Evolutionary conservation across 1,140 invertebrate genomes (phyloP).

Genomic region (Mycetomoellerius zeteki): DNA sequence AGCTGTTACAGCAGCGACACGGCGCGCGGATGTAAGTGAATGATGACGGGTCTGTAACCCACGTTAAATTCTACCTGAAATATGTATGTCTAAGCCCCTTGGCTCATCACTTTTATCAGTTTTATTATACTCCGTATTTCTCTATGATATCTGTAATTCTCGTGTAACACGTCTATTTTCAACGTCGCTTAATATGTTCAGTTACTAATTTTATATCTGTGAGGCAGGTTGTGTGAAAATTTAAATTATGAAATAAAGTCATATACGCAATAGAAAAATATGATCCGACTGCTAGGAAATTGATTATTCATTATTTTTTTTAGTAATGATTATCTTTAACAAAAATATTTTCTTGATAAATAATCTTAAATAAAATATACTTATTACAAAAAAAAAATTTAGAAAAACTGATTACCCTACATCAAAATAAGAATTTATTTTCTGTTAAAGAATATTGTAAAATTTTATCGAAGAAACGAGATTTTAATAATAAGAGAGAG

Average conservation of each 20-base stretch:
- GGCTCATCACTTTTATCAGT: conserved; percentile 34
- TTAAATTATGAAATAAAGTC: neutral
- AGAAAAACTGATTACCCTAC: too few species aligned
- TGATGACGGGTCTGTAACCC: conserved; percentile 43
- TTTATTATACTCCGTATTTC: conserved; percentile 6
- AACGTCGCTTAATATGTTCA: neutral
- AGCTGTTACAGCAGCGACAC: conserved; percentile 50
- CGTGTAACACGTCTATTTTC: neutral
- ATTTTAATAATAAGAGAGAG: too few species aligned
- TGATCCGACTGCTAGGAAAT: too few species aligned
- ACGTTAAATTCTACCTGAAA: conserved; percentile 51
- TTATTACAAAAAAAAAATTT: too few species aligned
- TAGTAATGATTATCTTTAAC: too few species aligned
- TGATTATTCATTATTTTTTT: too few species aligned
- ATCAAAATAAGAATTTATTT: too few species aligned
- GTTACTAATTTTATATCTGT: conserved; percentile 8
- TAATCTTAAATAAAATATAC: too few species aligned
- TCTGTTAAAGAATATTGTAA: too few species aligned
- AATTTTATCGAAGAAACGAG: too few species aligned
- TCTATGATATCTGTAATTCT: conserved; percentile 5
- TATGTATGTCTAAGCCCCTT: conserved; percentile 32
- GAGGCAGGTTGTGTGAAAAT: neutral
- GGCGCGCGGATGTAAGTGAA: conserved; percentile 48
- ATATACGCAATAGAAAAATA: too few species aligned
- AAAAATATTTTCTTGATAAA: too few species aligned